Base-by-base conservation (phyloP, 2,113 vertebrate species). In the Gallinago paraguaiae region DNA sequence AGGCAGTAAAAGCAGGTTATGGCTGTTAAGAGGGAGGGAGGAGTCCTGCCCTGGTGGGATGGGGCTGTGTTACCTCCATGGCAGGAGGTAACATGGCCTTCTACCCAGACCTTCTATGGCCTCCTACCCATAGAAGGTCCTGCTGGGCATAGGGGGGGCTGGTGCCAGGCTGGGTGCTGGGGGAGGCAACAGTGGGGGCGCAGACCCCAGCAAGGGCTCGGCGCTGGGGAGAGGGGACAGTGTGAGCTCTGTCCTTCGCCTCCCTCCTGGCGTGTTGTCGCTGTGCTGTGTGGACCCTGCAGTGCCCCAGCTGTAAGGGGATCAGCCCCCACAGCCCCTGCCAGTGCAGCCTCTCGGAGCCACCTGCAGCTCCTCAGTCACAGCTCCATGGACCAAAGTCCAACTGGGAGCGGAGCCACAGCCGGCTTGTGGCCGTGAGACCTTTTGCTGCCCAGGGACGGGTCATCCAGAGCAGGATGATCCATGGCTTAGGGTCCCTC, bases 251-350 rank as follows among this genome's bases (percentile, higher is more conserved):
- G 63, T 11, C n/a, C 11, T 24, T 92, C 7, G 1, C 22, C 17
- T 13, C 13, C 43, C 18, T 19, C 1, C 0, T 17, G 28, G 5
- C 0, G 0, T 4, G 13, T 6, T 7, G 5, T 31, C 0, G 0
- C 31, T 5, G 71, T 6, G 46, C 85, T 20, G 37, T 22, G 60
- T 30, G 6, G 72, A 25, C 11, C 72, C 74, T 17, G 1, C 30
- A 15, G 27, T 75, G 80, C 43, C 81, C 72, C 64, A 1, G 64
- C 53, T 74, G 69, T 48, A 33, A 45, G 48, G 71, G 41, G 63
- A 53, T 70, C 53, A 39, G 31, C n/a, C 28, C 5, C 0, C 4
- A 6, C 51, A 8, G 61, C 41, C 51, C 61, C 3, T 33, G 61
- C 57, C 57, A 2, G 12, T 0, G 6, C 65, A 4, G 63, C 13